Percentiles rank a stretch among this genome's conserved stretches.
Conservation (phyloP, 2,888 invertebrate species). For the Adineta ricciae region DNA sequence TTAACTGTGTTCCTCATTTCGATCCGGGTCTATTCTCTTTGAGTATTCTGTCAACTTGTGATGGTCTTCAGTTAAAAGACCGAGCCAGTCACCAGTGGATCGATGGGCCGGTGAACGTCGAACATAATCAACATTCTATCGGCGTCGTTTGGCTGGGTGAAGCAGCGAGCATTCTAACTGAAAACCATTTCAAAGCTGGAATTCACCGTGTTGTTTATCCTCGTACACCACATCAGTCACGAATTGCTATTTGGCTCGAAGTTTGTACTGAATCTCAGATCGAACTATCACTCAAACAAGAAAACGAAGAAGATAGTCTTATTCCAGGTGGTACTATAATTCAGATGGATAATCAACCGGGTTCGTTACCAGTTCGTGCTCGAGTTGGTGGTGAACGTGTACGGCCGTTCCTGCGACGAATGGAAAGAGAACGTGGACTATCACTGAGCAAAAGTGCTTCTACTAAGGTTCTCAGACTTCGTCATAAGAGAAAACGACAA, state of each 20-base stretch:
- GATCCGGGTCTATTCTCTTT: not conserved
- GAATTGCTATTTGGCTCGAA: not conserved
- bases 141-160: not conserved
- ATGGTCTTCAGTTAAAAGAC: not conserved
- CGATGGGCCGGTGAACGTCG: not conserved
- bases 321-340: not conserved
- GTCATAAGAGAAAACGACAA: too few species aligned
- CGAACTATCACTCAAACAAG: not conserved
- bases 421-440: not conserved
- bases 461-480: too few species aligned
- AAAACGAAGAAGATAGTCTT: not conserved
- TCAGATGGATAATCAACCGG: not conserved
- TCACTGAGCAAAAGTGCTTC: not conserved
- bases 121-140: not conserved
- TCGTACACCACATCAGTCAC: not conserved
- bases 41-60: not conserved
- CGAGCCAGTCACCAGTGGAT: not conserved
- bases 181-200: not conserved
- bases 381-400: not conserved
- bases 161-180: not conserved
- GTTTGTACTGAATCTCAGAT: not conserved
- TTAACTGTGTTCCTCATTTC: not conserved
- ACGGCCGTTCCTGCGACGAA: not conserved
- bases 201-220: slow-evolving; percentile 17
- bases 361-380: not conserved